Evolutionary conservation across 35 echinoderm and acorn worm species (phyloP).

Genomic region (Apostichopus parvimensis): DNA sequence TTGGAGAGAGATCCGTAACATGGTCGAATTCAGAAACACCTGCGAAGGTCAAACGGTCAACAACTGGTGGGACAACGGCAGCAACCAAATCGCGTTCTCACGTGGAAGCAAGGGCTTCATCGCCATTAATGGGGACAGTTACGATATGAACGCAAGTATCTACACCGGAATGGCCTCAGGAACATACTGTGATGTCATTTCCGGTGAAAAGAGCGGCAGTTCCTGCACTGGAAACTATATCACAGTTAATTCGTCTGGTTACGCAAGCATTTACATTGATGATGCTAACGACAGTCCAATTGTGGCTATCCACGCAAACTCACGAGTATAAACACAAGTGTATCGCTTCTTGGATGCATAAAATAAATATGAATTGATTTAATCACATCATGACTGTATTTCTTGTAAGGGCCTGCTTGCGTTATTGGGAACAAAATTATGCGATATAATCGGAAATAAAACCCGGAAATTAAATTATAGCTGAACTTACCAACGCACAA

Average conservation of each 20-base stretch:
- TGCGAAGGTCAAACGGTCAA: slow-evolving; percentile 57
- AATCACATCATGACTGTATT: too few species aligned
- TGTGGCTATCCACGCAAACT: slow-evolving; percentile 47
- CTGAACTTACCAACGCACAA: too few species aligned
- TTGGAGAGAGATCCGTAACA: slow-evolving; percentile 69
- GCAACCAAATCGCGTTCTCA: slow-evolving; percentile 64
- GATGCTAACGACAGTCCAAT: slow-evolving; percentile 16
- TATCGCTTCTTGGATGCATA: too few species aligned
- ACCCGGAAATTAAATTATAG: too few species aligned
- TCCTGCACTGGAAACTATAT: slow-evolving; percentile 45
- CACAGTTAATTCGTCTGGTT: slow-evolving; percentile 7
- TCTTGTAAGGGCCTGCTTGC: too few species aligned
- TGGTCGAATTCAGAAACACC: slow-evolving; percentile 74
- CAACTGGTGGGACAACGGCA: slow-evolving; percentile 75
- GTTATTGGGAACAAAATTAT: too few species aligned
- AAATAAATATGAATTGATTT: too few species aligned
- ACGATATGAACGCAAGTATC: not conserved
- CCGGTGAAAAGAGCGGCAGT: slow-evolving; percentile 38
- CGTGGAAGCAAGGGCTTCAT: slow-evolving; percentile 69
- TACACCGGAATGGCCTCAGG: slow-evolving; percentile 60
- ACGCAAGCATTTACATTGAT: slow-evolving; percentile 24
- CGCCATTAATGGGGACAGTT: slow-evolving; percentile 64
- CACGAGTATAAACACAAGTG: not conserved
- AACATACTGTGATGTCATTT: slow-evolving; percentile 67
- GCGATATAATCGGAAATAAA: too few species aligned